A percentile compares a stretch with the other conserved stretches of the same genome.
Evolutionary conservation across 2,113 vertebrate species (phyloP).

Genomic region (Formicarius rufipectus): DNA sequence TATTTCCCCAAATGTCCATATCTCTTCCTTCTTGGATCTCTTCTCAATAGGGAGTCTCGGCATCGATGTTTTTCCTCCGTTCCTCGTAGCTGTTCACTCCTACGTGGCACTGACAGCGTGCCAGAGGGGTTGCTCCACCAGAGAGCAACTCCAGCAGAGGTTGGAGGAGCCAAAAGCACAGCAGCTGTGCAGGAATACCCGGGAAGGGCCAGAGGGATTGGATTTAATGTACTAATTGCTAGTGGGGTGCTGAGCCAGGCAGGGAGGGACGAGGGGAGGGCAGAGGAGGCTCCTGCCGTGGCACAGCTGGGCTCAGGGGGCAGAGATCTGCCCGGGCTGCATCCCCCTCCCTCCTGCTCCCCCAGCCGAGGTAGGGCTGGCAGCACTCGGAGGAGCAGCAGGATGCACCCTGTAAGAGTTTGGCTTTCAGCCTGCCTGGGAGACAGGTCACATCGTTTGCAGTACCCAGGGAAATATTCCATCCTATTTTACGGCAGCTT

Average conservation of each 20-base stretch:
- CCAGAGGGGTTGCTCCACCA: neutral
- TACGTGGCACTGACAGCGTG: accelerated
- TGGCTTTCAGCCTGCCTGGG: too few species aligned
- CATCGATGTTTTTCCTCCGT: too few species aligned
- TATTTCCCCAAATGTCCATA: too few species aligned
- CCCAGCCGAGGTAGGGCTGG: neutral
- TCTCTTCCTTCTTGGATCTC: too few species aligned
- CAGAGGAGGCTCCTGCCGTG: neutral
- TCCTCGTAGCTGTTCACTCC: too few species aligned
- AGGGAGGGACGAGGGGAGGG: neutral
- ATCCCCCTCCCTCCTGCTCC: neutral
- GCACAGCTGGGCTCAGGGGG: neutral
- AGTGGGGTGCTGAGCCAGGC: neutral
- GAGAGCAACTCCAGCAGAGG: neutral
- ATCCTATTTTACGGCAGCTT: too few species aligned
- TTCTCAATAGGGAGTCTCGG: too few species aligned
- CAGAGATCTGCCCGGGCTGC: neutral
- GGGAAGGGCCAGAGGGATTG: neutral
- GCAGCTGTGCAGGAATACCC: neutral
- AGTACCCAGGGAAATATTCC: too few species aligned
- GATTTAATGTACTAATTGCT: neutral
- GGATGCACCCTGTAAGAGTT: too few species aligned
- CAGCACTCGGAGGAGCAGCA: neutral
- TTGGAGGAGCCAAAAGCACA: neutral
- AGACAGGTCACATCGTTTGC: too few species aligned